Base-by-base conservation (phyloP, 1,140 invertebrate genomes). In the Doryteuthis pealeii region DNA sequence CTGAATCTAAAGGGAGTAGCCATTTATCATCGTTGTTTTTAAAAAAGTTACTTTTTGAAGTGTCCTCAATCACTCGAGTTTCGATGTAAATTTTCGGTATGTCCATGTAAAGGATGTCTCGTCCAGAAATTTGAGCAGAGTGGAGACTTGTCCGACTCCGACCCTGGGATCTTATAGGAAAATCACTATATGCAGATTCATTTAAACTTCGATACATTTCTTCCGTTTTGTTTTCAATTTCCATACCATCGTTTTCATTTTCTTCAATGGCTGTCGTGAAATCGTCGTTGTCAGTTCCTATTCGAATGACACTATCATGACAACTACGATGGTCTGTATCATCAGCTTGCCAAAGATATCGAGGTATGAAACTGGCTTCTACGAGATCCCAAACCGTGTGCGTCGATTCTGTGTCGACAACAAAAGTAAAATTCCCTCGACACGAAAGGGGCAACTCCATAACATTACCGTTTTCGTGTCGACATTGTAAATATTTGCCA, bases 391-490 rank as follows among this genome's bases (percentile, higher is more conserved):
- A 18, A 18, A 68, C 30, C 12, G 66, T 68, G 66, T 68, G 30
- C 8, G 66, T 33, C 22, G 66, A 26, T 14, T 32, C 18, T 18
- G 28, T 22, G 18, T 68, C 66, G 31, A 68, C 30, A 4, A 68
- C 66, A 28, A n/a, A 62, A 33, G 66, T 28, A 33, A 68, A 68
- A 68, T 68, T 26, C 6, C 66, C 66, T 30, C 31, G n/a, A 33
- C 66, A 68, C 31, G 30, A 33, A 5, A 18, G 18, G n/a, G 66
- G 66, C 3, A 68, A 30, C 18, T 68, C 28, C 66, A 68, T 33
- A 6, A 32, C 31, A 1, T 18, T 18, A 8, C 66, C 66, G 28
- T 31, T 30, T 33, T 32, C 26, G 66, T 68, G 66, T 31, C 31
- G 66, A 32, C 66, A 68, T 31, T 33, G 28, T 31, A 68, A 33